Base-by-base conservation (phyloP, 1,140 invertebrate genomes). In the Paralvinella palmiformis region DNA sequence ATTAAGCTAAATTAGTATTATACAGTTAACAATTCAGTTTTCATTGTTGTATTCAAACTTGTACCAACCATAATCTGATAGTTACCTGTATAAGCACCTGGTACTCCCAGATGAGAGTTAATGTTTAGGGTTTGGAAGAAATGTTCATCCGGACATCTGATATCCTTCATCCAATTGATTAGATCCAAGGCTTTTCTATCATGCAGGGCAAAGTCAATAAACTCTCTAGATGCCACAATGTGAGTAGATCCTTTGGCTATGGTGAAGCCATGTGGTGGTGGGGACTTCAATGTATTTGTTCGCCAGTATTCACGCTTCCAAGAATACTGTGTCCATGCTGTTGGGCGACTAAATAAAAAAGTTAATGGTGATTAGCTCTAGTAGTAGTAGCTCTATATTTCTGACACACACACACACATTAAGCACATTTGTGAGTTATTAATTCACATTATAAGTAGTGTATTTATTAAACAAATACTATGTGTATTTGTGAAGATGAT, bases 231-330 rank as follows among this genome's bases (percentile, higher is more conserved):
- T 13, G 66, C 22, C 27, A 50, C 64, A 33, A 63, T 35, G 56
- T 66, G 65, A 13, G 50, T 62, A 3, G 56, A 63, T 3, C 69
- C 69, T 50, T 70, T 70, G n/a, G 36, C 58, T 35, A 70, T 56
- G 17, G 27, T 59, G 20, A 66, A 50, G n/a, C 32, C 31, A 29
- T 59, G 41, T 13, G 66, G 66, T 7, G 64, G 44, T 20, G 58
- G 41, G 1, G 35, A 37, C 22, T 60, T 60, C 58, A 45, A n/a
- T n/a, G n/a, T n/a, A n/a, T n/a, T 33, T 32, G 55, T 57, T 15
- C 55, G 5, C 55, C 55, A 57, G 55, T 57, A 32, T n/a, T 57
- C 55, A 33, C 4, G 29, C 55, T 32, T 22, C 55, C 55, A 57
- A 7, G 35, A 27, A 20, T 57, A 57, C n/a, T 57, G 29, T 27